These are phyloP conservation scores for Pituophis catenifer DNA, from an alignment of 2,113 vertebrate genomes.

Conservation along the genomic window DNA sequence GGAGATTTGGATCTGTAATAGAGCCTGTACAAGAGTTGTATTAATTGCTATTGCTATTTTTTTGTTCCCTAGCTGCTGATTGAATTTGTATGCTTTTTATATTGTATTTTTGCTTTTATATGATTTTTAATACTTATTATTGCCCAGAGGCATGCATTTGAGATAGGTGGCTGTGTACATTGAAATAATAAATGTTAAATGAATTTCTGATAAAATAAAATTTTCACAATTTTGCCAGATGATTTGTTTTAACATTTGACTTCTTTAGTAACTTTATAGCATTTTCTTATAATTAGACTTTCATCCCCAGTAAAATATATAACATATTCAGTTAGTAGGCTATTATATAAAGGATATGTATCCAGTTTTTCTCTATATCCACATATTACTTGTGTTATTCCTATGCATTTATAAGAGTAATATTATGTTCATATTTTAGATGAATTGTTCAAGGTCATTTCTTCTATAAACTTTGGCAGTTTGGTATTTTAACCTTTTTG, in stretches of 20 bases:
- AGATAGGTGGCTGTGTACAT: background rate
- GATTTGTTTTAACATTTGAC: background rate
- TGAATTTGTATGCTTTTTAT: background rate
- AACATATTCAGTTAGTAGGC: background rate
- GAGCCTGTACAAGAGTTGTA: background rate
- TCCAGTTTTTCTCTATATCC: background rate
- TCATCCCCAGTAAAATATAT: background rate
- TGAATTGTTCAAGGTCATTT: constrained; percentile 24
- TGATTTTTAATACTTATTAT: background rate
- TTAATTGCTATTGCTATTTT: background rate
- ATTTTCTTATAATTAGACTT: background rate
- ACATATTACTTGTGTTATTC: background rate
- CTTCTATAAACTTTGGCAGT: constrained; percentile 15
- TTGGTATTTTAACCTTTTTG: background rate
- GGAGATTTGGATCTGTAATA: background rate
- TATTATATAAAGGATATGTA: background rate
- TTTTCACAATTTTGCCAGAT: background rate
- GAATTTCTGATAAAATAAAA: background rate
- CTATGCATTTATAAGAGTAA: background rate
- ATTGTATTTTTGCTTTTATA: background rate
- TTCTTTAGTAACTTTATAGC: background rate
- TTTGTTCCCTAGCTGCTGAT: background rate
- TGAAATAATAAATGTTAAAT: background rate
- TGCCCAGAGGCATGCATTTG: background rate
- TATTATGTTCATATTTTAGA: constrained; percentile 32